phyloP scores from a whole-genome alignment of 2,797 vertebrate genomes.

The Mallotus villosus region DNA sequence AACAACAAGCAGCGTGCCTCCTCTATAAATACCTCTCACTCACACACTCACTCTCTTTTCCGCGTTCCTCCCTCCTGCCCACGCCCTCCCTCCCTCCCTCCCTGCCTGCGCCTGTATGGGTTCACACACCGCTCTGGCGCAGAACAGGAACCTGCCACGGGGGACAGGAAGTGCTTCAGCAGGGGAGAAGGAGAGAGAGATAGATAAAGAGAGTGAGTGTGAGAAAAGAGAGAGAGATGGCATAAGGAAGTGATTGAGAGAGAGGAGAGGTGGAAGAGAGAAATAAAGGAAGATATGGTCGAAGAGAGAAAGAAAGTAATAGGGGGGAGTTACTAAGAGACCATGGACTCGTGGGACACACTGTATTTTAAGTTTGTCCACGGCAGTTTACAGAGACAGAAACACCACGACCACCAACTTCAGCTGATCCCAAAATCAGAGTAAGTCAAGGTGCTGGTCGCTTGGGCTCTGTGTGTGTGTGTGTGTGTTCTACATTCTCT shows the following conservation, averaged over 20 bases:
- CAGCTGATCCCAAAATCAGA: neutral
- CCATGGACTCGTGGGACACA: slow-evolving; percentile 6
- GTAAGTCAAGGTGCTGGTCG: neutral
- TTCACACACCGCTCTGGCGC: neutral
- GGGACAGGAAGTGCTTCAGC: neutral
- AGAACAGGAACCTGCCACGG: slow-evolving; percentile 11
- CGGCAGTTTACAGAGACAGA: neutral
- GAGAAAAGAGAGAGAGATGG: neutral
- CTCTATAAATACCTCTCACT: slow-evolving; percentile 35
- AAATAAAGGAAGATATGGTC: neutral
- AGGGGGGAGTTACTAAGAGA: neutral
- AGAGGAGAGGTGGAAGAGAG: neutral
- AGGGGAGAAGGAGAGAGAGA: neutral
- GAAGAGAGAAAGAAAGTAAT: neutral
- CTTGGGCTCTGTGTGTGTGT: neutral
- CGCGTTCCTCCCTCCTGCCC: neutral
- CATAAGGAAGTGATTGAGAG: neutral
- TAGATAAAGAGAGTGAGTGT: neutral
- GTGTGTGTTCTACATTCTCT: neutral
- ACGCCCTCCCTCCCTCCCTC: neutral
- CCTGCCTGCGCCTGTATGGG: neutral
- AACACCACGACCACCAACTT: neutral
- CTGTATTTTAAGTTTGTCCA: slow-evolving; percentile 4
- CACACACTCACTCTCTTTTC: neutral
- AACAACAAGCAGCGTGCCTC: slow-evolving; percentile 34